Percentiles rank a stretch among this genome's conserved stretches.
These are phyloP conservation scores for Eulacestoma nigropectus DNA, from an alignment of 2,113 vertebrate species.

Conservation along the genomic window DNA sequence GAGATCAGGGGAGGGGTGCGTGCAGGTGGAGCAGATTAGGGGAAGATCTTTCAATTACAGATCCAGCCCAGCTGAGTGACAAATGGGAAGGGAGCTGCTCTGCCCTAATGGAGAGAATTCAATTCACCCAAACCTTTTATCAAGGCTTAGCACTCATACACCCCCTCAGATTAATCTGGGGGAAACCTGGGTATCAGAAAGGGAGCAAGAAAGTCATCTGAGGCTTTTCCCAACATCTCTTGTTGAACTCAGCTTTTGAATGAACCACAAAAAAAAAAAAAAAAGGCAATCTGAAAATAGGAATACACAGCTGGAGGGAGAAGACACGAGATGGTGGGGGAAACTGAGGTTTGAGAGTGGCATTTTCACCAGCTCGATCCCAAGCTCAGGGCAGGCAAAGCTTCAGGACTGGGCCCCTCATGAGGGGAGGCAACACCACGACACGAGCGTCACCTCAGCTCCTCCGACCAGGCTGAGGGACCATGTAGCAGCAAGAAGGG, in stretches of 20 bases:
- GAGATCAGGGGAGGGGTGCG: conserved; percentile 32
- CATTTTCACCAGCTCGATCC: fast-evolving
- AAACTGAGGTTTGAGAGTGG: fast-evolving
- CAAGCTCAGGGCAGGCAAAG: fast-evolving
- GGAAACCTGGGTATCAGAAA: background rate
- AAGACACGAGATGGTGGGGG: fast-evolving
- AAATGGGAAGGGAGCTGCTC: conserved; percentile 10
- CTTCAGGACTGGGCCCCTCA: background rate
- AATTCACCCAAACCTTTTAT: background rate
- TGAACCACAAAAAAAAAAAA: background rate
- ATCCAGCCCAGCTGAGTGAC: conserved; percentile 20
- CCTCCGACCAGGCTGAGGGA: fast-evolving
- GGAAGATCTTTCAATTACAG: conserved; percentile 45
- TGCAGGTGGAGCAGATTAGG: conserved; percentile 48
- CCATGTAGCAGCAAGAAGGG: fast-evolving
- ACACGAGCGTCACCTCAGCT: fast-evolving
- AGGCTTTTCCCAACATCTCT: background rate
- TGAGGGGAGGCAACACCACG: fast-evolving
- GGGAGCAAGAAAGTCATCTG: background rate
- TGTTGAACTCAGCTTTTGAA: background rate
- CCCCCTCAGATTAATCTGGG: background rate
- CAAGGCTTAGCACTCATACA: background rate
- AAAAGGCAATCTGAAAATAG: background rate
- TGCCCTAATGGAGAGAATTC: background rate
- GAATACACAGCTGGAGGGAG: background rate